phyloP scores from a whole-genome alignment of 1,140 invertebrate species.

The fruit fly (Drosophila melanogaster) region Release_6_plus_ISO1_MT NT_033779.5:19632001-19632500 shows the following conservation, averaged over 20 bases:
- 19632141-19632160: neutral
- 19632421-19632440: slow-evolving; percentile 33
- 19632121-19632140: slow-evolving; percentile 1
- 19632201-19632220: slow-evolving; percentile 78
- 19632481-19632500: slow-evolving; percentile 79
- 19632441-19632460: neutral
- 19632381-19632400: neutral
- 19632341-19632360: neutral
- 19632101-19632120: slow-evolving; percentile 73
- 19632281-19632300: slow-evolving; percentile 17
- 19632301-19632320: slow-evolving; percentile 44
- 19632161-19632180: slow-evolving; percentile 65
- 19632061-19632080: neutral
- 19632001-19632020: slow-evolving; percentile 83
- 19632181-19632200: slow-evolving; percentile 81
- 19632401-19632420: slow-evolving; percentile 30
- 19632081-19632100: slow-evolving; percentile 29
- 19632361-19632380: neutral
- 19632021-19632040: slow-evolving; percentile 81
- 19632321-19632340: slow-evolving; percentile 15
- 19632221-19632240: slow-evolving; percentile 61
- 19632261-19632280: slow-evolving; percentile 7
- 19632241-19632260: neutral
- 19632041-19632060: slow-evolving; percentile 23
- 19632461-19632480: slow-evolving; percentile 25